Conservation (phyloP, 2,113 vertebrate genomes). For the Nycticorax nycticorax region DNA sequence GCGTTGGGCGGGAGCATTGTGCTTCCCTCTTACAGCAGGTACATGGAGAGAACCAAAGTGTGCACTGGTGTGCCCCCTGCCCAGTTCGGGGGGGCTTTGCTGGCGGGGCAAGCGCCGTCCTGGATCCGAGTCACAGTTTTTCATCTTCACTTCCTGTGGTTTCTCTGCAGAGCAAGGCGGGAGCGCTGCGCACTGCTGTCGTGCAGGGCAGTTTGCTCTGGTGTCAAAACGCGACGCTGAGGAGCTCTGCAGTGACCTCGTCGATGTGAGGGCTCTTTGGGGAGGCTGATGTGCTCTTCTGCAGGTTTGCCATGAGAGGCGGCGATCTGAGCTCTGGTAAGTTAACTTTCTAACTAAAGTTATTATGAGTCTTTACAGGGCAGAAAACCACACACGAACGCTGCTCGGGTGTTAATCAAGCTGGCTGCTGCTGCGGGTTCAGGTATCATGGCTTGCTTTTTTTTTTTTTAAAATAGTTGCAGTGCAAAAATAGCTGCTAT, state of each 20-base stretch:
- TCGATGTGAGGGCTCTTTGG: neutral
- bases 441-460: accelerated
- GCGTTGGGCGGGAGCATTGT: neutral
- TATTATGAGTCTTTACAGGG: accelerated
- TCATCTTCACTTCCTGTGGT: conserved; percentile 38
- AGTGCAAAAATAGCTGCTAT: accelerated
- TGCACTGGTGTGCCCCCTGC: accelerated
- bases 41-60: accelerated
- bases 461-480: accelerated
- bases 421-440: neutral
- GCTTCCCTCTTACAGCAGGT: accelerated
- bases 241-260: neutral
- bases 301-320: accelerated
- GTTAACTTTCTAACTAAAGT: neutral
- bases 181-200: neutral
- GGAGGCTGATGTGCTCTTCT: neutral
- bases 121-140: neutral
- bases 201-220: neutral
- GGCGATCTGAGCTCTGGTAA: neutral
- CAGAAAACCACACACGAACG: accelerated
- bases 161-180: neutral
- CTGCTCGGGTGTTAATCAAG: neutral
- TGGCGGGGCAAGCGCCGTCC: neutral
- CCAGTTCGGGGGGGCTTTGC: accelerated
- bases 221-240: accelerated